Evolutionary conservation across 2,797 vertebrate species (phyloP).

Genomic region (Mus minutoides): DNA sequence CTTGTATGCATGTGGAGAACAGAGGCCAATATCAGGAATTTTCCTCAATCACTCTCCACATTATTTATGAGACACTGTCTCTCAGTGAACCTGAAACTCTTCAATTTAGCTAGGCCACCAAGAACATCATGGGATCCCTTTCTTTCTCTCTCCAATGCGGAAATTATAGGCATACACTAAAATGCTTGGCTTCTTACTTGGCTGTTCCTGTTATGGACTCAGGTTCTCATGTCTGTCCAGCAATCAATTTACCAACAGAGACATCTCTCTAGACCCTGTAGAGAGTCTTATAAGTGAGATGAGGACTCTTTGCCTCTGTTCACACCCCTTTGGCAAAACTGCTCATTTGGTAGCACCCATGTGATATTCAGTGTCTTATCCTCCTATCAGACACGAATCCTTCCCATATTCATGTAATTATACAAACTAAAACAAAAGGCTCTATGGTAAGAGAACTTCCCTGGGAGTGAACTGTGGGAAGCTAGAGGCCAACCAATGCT

Average conservation of each 20-base stretch:
- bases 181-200: neutral
- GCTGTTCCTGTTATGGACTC: neutral
- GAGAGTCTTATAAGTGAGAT: neutral
- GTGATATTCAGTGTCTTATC: neutral
- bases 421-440: neutral
- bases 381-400: neutral
- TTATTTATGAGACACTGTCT: neutral
- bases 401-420: neutral
- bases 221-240: neutral
- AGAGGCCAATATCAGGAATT: neutral
- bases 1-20: neutral
- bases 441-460: neutral
- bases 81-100: neutral
- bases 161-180: neutral
- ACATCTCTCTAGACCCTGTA: neutral
- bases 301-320: neutral
- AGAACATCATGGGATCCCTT: neutral
- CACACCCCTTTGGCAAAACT: neutral
- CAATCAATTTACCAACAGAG: neutral
- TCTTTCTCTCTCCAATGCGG: neutral
- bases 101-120: too few species aligned
- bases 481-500: neutral
- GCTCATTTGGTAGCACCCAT: neutral
- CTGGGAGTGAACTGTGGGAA: neutral
- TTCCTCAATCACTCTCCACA: neutral